A percentile compares a stretch with the other conserved stretches of the same genome.
Conservation (phyloP, 2,888 invertebrate genomes). For the Agonopterix arenella region DNA sequence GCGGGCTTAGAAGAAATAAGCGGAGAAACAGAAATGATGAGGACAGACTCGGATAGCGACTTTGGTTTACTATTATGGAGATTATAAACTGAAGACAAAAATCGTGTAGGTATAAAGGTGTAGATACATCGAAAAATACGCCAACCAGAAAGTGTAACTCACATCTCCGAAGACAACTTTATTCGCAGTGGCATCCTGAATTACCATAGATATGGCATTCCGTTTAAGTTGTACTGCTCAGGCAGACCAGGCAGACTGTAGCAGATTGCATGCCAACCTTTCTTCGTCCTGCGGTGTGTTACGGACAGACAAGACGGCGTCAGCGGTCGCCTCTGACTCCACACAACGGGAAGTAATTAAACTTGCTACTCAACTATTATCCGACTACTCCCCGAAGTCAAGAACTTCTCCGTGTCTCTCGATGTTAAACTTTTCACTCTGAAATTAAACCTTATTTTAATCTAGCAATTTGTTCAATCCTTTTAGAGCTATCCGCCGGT, state of each 20-base stretch:
- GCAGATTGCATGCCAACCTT: not conserved
- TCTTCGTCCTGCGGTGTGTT: constrained; percentile 1
- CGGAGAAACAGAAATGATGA: no score
- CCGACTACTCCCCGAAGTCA: constrained; percentile 50
- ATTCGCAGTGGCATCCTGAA: no score
- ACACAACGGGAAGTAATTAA: constrained; percentile 63
- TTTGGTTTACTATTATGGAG: no score
- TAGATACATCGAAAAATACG: no score
- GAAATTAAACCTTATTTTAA: constrained; percentile 48
- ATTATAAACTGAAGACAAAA: no score
- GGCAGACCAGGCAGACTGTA: not conserved
- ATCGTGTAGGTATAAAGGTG: no score
- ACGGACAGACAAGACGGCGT: not conserved
- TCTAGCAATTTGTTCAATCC: constrained; percentile 38
- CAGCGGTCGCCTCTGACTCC: constrained; percentile 5
- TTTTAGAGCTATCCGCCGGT: constrained; percentile 15
- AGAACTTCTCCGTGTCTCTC: constrained; percentile 51
- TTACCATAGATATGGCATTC: no score
- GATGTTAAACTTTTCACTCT: constrained; percentile 53
- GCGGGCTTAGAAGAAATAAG: no score
- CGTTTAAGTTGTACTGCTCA: not conserved
- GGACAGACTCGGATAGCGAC: no score
- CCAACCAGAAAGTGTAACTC: no score
- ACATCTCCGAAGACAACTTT: no score
- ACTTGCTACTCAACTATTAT: constrained; percentile 68